Conservation (phyloP, 1,140 invertebrate genomes). For the Metopolophium dirhodum region DNA sequence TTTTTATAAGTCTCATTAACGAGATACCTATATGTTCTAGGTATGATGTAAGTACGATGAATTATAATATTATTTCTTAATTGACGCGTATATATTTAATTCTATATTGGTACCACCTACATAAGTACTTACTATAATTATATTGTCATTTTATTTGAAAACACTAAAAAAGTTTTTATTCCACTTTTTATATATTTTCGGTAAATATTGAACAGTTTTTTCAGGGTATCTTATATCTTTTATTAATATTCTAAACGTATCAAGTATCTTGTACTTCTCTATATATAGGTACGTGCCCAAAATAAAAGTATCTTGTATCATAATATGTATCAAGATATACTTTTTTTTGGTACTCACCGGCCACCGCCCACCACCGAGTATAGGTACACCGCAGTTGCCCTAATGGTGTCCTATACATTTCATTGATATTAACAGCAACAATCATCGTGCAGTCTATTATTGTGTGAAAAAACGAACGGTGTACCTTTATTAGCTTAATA, state of each 20-base stretch:
- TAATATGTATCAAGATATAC: not conserved
- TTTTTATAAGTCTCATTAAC: not conserved
- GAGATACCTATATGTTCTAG: not conserved
- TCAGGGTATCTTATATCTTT: not conserved
- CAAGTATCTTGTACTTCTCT: not conserved
- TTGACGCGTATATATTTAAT: not conserved
- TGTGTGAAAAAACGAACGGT: not conserved
- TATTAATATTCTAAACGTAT: not conserved
- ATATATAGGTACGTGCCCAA: not conserved
- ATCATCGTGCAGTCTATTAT: not conserved
- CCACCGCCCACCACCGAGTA: too few species aligned
- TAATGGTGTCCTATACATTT: not conserved
- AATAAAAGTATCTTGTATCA: not conserved
- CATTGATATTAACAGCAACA: not conserved
- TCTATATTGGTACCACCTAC: not conserved
- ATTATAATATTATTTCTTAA: not conserved
- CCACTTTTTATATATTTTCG: not conserved
- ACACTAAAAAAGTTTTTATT: not conserved
- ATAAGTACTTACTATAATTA: not conserved
- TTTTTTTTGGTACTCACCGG: not conserved
- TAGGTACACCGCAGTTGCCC: not conserved
- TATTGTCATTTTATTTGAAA: not conserved
- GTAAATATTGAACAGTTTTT: not conserved
- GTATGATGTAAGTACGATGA: too few species aligned
- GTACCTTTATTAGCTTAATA: not conserved